A percentile compares a stretch with the other conserved stretches of the same genome.
These are phyloP conservation scores for Cydia strobilella DNA, from an alignment of 1,140 invertebrate species.

Conservation along the genomic window DNA sequence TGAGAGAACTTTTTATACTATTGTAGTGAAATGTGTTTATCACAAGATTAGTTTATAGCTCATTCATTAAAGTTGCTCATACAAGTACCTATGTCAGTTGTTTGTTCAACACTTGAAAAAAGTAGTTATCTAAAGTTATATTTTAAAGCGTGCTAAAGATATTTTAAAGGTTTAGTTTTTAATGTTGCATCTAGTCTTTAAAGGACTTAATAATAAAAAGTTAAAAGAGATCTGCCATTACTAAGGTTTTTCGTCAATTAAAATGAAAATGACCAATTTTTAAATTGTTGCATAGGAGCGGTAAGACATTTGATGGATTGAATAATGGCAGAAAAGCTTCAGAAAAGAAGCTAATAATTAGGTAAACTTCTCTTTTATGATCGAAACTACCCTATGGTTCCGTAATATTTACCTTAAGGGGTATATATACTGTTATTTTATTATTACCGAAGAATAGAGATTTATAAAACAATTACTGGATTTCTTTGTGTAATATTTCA, in stretches of 20 bases:
- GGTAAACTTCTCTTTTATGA: not conserved
- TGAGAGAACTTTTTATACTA: not conserved
- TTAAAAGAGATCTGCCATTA: slow-evolving; percentile 35
- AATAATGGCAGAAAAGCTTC: not conserved
- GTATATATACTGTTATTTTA: slow-evolving; percentile 20
- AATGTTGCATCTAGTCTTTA: slow-evolving; percentile 19
- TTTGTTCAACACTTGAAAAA: not conserved
- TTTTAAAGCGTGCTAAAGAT: not conserved
- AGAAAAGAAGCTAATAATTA: not conserved
- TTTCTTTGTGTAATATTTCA: slow-evolving; percentile 29
- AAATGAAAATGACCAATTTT: slow-evolving; percentile 48
- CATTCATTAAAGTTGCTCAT: not conserved
- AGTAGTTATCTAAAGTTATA: not conserved
- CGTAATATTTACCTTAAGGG: not conserved
- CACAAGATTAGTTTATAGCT: slow-evolving; percentile 7
- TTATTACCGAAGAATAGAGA: not conserved
- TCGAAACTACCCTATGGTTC: not conserved
- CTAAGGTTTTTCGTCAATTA: slow-evolving; percentile 43
- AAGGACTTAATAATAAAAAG: not conserved
- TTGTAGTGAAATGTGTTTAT: not conserved
- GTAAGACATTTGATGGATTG: slow-evolving; percentile 34
- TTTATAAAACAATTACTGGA: slow-evolving; percentile 26
- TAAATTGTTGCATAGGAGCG: slow-evolving; percentile 37
- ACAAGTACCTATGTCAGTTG: not conserved
- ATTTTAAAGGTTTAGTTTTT: slow-evolving; percentile 11